A percentile compares a stretch with the other conserved stretches of the same genome.
Conservation (phyloP, 2,888 invertebrate species). For the Drosophila mulleri region DNA sequence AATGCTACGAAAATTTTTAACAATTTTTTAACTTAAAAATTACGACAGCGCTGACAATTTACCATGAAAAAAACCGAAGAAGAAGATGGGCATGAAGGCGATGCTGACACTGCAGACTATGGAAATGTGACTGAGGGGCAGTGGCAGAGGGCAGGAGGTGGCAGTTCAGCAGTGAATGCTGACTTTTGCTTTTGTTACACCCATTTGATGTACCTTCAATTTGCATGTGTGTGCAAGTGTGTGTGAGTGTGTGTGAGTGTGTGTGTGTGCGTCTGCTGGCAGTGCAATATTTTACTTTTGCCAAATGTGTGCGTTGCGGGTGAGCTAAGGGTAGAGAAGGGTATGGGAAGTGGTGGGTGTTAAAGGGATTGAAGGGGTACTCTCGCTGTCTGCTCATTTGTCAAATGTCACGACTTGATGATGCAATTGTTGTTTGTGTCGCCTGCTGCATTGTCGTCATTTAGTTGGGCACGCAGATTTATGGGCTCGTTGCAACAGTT, state of each 20-base stretch:
- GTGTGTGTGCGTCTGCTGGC: slow-evolving; percentile 45
- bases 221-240: slow-evolving; percentile 44
- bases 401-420: slow-evolving; percentile 82
- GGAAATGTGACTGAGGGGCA: slow-evolving; percentile 17
- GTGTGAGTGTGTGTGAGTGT: slow-evolving; percentile 13
- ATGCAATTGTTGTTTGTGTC: slow-evolving; percentile 72
- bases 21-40: slow-evolving; percentile 81
- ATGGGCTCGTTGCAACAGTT: slow-evolving; percentile 59
- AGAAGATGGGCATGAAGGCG: slow-evolving; percentile 2
- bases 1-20: slow-evolving; percentile 76
- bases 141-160: not conserved
- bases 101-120: slow-evolving; percentile 52
- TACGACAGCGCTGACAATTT: slow-evolving; percentile 80
- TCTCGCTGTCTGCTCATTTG: slow-evolving; percentile 65
- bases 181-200: slow-evolving; percentile 72
- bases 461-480: slow-evolving; percentile 75
- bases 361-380: not conserved
- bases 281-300: slow-evolving; percentile 74
- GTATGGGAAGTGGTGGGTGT: not conserved
- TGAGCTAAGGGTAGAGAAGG: not conserved
- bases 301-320: slow-evolving; percentile 51
- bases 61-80: slow-evolving; percentile 55
- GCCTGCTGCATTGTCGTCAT: slow-evolving; percentile 61
- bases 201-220: slow-evolving; percentile 76
- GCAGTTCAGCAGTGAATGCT: slow-evolving; percentile 48